Base-by-base conservation (phyloP, 2,888 invertebrate genomes). In the Bruchidius siliquastri region DNA sequence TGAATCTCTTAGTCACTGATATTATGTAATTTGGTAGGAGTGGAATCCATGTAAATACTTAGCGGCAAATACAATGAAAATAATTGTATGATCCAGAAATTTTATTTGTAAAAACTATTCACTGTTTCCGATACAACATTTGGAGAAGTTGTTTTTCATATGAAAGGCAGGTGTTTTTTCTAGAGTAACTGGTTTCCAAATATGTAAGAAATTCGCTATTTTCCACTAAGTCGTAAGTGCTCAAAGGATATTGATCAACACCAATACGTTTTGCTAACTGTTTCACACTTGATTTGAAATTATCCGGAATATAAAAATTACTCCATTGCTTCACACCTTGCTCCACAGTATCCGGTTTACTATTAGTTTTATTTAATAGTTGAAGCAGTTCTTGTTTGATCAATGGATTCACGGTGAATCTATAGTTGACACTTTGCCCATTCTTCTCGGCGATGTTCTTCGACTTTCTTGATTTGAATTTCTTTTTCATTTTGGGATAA, bases 311-410 rank as follows among this genome's bases (percentile, higher is more conserved):
- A 22, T 77, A 76, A 70, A 73, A 79, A 73, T 79, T 74, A 8
- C 75, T 76, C 77, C 79, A 79, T 26, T 30, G 68, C 30, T 26
- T 72, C 68, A 74, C 73, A 20, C 74, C 68, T 32, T 76, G 72
- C 30, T 75, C 76, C 2, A 67, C 4, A 67, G 71, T 22, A 30
- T 73, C 76, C 13, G 70, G 21, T n/a, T 73, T 68, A 10, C n/a
- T 72, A 32, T 76, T 79, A 3, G 75, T 74, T 10, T 76, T 76
- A 70, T 77, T 76, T 21, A 79, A 72, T 18, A 78, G 75, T 70
- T 78, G 77, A 69, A 79, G 73, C 20, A 79, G 71, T 74, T 79
- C 79, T 20, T 78, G 74, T 68, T 78, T 79, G 30, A 78, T 79
- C 66, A 76, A 68, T 2, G 79, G 79, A 71, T 78, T 79, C 20